These are phyloP conservation scores for Cisticola juncidis DNA, from an alignment of 2,113 vertebrate species.

Conservation along the genomic window DNA sequence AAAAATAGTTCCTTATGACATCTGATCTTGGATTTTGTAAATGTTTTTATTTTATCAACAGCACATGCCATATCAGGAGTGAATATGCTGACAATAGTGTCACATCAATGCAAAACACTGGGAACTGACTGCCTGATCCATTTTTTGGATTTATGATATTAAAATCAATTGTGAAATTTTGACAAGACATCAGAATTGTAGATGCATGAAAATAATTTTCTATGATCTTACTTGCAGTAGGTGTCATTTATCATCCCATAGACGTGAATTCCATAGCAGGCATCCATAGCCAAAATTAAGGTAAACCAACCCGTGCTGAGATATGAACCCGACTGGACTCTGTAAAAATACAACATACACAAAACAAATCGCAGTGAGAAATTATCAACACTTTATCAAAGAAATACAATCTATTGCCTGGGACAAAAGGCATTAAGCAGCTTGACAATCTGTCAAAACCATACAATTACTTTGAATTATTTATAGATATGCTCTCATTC, in stretches of 20 bases:
- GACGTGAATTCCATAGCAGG: conserved; percentile 94
- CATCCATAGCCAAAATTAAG: conserved; percentile 97
- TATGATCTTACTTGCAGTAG: conserved; percentile 94
- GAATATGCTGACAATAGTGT: conserved; percentile 63
- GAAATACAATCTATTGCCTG: conserved; percentile 71
- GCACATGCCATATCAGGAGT: conserved; percentile 30
- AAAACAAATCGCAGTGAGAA: conserved; percentile 70
- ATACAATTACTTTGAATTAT: conserved; percentile 81
- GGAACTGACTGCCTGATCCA: conserved; percentile 54
- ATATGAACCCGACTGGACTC: conserved; percentile 96
- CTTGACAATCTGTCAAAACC: conserved; percentile 79
- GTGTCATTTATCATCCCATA: conserved; percentile 99
- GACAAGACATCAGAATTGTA: conserved; percentile 73
- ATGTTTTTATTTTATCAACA: conserved; percentile 67
- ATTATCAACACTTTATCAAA: conserved; percentile 60
- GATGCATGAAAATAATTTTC: conserved; percentile 72
- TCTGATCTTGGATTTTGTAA: conserved; percentile 50
- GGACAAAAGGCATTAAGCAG: conserved; percentile 69
- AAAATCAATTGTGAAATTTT: conserved; percentile 75
- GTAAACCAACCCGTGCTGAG: conserved; percentile 99
- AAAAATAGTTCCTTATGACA: conserved; percentile 47
- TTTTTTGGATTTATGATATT: conserved; percentile 69
- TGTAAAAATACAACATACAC: conserved; percentile 73
- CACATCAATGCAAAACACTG: conserved; percentile 55
- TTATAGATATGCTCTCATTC: conserved; percentile 70